Base-by-base conservation (phyloP, 1,140 invertebrate genomes). In the honey bee (Apis mellifera) region DNA sequence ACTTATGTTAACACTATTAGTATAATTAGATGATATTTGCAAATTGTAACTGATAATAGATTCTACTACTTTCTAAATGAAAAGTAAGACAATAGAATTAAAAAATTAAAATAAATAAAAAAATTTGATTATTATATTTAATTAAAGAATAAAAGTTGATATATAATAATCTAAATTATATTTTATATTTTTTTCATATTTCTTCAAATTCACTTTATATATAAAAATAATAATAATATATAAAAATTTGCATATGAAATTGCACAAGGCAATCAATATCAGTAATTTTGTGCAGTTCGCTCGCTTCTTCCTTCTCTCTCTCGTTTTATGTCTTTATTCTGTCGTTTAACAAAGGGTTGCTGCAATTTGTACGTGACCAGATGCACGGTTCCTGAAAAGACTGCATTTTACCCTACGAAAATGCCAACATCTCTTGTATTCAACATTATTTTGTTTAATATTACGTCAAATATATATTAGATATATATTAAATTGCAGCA, bases 351-450 rank as follows among this genome's bases (percentile, higher is more conserved):
- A 48, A 69, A 62, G 80, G 55, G 65, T 7, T 11, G 1, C n/a
- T 62, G 74, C 9, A 13, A 26, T 9, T 81, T 68, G 50, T 77
- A 78, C 80, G 80, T 78, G 80, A 78, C 80, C 80, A 78, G 65
- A 76, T 82, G 73, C 74, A 77, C 65, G 74, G 9, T 1, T n/a
- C 57, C 26, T 82, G 54, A 78, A 78, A 82, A 32, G 57, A 64
- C 80, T 59, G 21, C 65, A 50, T 78, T 69, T 77, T 59, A 26
- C 74, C 57, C 74, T 23, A 62, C 21, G 32, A 70, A 82, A 82
- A 78, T 78, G 64, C 80, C 66, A 70, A 50, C n/a, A 62, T 21
- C 55, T 11, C 73, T 62, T n/a, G 23, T 32, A 21, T 62, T 13
- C 54, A 32, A 0, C 42, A 12, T 11, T 9, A 21, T n/a, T 64